phyloP scores from a whole-genome alignment of 2,888 invertebrate species.

The Timandra comae region DNA sequence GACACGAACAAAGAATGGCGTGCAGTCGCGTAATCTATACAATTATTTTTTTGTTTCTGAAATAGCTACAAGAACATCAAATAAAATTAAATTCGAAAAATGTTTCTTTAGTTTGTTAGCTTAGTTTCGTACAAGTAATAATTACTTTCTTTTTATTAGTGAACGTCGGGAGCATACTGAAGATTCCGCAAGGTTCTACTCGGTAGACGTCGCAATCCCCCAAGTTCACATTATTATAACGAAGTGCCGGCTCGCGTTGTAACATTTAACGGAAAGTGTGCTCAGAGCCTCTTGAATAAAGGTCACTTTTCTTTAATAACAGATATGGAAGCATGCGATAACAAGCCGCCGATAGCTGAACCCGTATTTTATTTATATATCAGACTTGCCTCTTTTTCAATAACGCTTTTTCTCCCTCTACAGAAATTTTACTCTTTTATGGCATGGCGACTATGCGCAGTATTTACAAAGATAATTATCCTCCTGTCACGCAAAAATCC shows the following conservation, averaged over 20 bases:
- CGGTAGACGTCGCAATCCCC: slow-evolving; percentile 66
- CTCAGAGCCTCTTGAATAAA: slow-evolving; percentile 65
- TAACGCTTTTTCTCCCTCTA: slow-evolving; percentile 68
- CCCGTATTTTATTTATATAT: slow-evolving; percentile 77
- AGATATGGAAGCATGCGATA: slow-evolving; percentile 73
- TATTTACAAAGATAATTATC: slow-evolving; percentile 70
- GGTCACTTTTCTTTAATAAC: slow-evolving; percentile 70
- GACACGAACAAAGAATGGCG: slow-evolving; percentile 42
- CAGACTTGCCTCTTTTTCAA: slow-evolving; percentile 72
- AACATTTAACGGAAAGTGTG: slow-evolving; percentile 68
- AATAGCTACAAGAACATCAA: no score
- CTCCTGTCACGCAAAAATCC: slow-evolving; percentile 58
- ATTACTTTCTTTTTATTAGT: no score
- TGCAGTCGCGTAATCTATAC: slow-evolving; percentile 35
- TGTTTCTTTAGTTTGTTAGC: no score
- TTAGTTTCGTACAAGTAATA: no score
- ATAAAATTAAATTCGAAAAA: no score
- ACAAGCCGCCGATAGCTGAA: slow-evolving; percentile 77
- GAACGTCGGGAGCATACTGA: no score
- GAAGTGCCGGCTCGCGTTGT: slow-evolving; percentile 65
- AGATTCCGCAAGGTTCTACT: slow-evolving; percentile 48
- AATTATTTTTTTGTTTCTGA: no score
- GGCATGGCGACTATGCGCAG: slow-evolving; percentile 60
- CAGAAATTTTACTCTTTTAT: slow-evolving; percentile 72
- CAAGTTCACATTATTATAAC: slow-evolving; percentile 77